These are phyloP conservation scores for Vimba vimba DNA, from an alignment of 2,113 vertebrate genomes.

Conservation along the genomic window DNA sequence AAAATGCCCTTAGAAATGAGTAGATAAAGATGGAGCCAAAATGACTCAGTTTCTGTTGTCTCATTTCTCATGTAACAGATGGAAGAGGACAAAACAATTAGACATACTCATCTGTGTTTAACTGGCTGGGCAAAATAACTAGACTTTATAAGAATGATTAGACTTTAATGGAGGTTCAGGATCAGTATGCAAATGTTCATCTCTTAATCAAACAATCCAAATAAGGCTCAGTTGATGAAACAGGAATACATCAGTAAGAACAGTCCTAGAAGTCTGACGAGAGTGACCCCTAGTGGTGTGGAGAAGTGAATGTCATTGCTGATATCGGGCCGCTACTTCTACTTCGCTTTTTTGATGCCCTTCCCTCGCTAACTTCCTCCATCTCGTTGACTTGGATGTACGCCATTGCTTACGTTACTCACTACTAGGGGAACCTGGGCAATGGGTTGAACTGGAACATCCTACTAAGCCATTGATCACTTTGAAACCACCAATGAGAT, in stretches of 20 bases:
- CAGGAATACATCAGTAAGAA: not conserved
- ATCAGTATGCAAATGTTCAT: not conserved
- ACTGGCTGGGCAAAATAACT: not conserved
- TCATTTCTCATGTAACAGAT: slow-evolving; percentile 14
- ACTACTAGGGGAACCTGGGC: no score
- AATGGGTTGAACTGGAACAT: no score
- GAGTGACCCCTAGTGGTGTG: not conserved
- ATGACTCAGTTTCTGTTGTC: not conserved
- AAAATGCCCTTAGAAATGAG: not conserved
- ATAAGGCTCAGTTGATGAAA: not conserved
- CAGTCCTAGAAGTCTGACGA: not conserved
- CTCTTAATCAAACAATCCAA: not conserved
- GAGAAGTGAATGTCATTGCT: not conserved
- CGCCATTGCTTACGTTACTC: no score
- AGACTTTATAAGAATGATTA: not conserved
- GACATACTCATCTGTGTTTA: not conserved
- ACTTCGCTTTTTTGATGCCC: no score
- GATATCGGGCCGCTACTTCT: not conserved
- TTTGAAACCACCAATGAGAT: no score
- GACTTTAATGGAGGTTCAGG: not conserved
- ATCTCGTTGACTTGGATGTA: no score
- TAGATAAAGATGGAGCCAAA: not conserved
- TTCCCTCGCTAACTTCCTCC: no score
- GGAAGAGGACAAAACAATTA: slow-evolving; percentile 9
- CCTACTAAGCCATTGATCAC: no score